A percentile compares a stretch with the other conserved stretches of the same genome.
phyloP scores from a whole-genome alignment of 2,113 vertebrate species.

The Theropithecus gelada region DNA sequence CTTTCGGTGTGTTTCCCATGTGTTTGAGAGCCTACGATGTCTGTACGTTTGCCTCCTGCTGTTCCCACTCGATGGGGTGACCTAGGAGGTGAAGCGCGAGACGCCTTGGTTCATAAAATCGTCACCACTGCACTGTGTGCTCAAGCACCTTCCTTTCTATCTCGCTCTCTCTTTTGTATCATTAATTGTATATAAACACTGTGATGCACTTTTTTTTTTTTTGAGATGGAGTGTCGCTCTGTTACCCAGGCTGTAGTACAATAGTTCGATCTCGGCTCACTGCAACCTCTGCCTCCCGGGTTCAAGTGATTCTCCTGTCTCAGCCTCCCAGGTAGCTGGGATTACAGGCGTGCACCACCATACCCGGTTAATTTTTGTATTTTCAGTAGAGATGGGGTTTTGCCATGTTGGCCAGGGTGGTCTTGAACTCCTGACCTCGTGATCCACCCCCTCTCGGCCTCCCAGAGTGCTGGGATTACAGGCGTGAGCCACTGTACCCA shows the following conservation, averaged over 20 bases:
- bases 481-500: rapidly evolving
- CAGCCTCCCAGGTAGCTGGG: no score
- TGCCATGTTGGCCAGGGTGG: no score
- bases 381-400: no score
- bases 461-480: no score
- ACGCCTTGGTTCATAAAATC: rapidly evolving
- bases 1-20: rapidly evolving
- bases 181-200: background rate
- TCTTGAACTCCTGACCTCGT: no score
- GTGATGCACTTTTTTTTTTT: rapidly evolving
- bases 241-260: no score
- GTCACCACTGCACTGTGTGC: rapidly evolving
- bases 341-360: no score
- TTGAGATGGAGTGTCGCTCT: no score
- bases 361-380: no score
- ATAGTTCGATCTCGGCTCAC: no score
- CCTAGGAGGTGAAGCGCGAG: background rate
- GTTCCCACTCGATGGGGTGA: rapidly evolving
- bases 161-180: background rate
- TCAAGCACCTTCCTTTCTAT: rapidly evolving
- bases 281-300: no score
- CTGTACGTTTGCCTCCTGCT: rapidly evolving
- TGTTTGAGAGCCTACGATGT: rapidly evolving
- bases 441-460: rapidly evolving
- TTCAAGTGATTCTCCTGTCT: no score